Evolutionary conservation across 2,888 invertebrate species (phyloP).

Genomic region (Leptopilina drosophilae): DNA sequence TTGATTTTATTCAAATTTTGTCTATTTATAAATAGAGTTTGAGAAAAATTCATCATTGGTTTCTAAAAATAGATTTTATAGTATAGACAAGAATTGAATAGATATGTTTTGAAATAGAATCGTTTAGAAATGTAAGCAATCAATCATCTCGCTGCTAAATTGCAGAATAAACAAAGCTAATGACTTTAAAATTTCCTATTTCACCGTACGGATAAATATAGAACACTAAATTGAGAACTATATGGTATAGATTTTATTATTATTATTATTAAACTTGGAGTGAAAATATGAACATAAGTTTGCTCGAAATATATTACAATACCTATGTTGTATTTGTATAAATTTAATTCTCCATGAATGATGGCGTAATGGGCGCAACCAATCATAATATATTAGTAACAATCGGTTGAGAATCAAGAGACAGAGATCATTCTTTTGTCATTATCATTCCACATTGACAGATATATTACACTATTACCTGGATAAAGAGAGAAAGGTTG

Average conservation of each 20-base stretch:
- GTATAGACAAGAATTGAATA: too few species aligned
- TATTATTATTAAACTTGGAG: background rate
- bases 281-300: too few species aligned
- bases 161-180: conserved; percentile 1
- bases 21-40: too few species aligned
- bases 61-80: too few species aligned
- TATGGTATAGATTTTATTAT: background rate
- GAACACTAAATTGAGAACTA: background rate
- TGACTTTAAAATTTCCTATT: background rate
- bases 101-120: too few species aligned
- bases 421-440: conserved; percentile 22
- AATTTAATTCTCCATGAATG: background rate
- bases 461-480: conserved; percentile 32
- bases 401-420: conserved; percentile 20
- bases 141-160: background rate
- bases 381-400: background rate
- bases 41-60: too few species aligned
- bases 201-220: background rate
- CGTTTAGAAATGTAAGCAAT: too few species aligned
- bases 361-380: conserved; percentile 17
- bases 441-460: conserved; percentile 35
- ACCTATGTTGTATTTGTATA: background rate
- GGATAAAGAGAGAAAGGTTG: conserved; percentile 3
- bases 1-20: too few species aligned
- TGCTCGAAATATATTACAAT: too few species aligned